Evolutionary conservation across 2,888 invertebrate genomes (phyloP).

Genomic region (Platynereis dumerilii): DNA sequence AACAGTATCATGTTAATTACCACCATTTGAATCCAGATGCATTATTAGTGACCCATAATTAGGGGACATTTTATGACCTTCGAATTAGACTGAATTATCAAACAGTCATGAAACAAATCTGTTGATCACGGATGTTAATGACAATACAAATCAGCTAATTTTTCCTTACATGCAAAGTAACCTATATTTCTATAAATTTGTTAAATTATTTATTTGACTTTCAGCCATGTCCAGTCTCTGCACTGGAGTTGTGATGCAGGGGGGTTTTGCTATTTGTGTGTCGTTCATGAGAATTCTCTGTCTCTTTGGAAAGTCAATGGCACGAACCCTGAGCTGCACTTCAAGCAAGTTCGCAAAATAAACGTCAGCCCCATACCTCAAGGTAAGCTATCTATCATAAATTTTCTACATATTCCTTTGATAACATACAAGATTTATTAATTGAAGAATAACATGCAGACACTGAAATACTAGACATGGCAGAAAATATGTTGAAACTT

Average conservation of each 20-base stretch:
- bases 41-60: too few species aligned
- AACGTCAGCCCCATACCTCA: slow-evolving; percentile 55
- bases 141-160: too few species aligned
- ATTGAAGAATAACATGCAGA: neutral
- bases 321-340: slow-evolving; percentile 45
- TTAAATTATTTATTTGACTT: slow-evolving; percentile 7
- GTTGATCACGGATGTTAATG: too few species aligned
- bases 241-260: slow-evolving; percentile 47
- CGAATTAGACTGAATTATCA: too few species aligned
- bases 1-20: too few species aligned
- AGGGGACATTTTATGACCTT: too few species aligned
- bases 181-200: neutral
- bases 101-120: too few species aligned
- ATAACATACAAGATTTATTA: neutral
- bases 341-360: slow-evolving; percentile 58
- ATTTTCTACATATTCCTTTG: neutral
- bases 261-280: slow-evolving; percentile 52
- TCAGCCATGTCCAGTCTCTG: slow-evolving; percentile 38
- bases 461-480: neutral
- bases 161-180: too few species aligned
- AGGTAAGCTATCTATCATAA: slow-evolving; percentile 48
- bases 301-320: slow-evolving; percentile 58
- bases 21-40: too few species aligned
- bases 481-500: too few species aligned
- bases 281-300: slow-evolving; percentile 51